phyloP scores from a whole-genome alignment of 2,113 vertebrate genomes.

The Apteryx mantelli region DNA sequence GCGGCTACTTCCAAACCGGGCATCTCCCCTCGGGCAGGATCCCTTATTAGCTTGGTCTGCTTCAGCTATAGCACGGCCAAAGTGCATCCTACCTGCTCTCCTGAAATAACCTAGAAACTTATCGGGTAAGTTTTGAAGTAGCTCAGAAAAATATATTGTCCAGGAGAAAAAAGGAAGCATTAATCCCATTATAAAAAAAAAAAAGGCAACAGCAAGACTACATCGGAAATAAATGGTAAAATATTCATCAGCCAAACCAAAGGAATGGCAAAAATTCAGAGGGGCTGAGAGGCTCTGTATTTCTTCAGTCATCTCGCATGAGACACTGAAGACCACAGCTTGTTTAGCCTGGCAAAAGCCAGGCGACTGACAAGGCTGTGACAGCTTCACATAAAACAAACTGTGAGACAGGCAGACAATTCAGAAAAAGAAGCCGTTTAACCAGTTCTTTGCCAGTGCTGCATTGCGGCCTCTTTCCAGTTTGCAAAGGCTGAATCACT shows the following conservation, averaged over 20 bases:
- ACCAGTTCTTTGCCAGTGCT: background rate
- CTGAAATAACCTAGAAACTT: background rate
- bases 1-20: background rate
- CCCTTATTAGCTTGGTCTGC: background rate
- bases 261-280: background rate
- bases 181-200: background rate
- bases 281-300: background rate
- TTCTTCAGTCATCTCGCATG: background rate
- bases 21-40: too few relatives aligned
- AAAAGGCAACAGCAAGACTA: background rate
- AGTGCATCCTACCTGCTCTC: background rate
- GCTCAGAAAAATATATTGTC: background rate
- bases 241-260: background rate
- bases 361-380: background rate
- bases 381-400: background rate
- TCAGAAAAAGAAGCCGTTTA: background rate
- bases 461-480: background rate
- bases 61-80: background rate
- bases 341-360: background rate
- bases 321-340: background rate
- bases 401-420: background rate
- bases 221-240: background rate
- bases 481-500: background rate
- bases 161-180: background rate
- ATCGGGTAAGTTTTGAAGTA: background rate